Evolutionary conservation across 2,113 vertebrate genomes (phyloP), one percentile per base, ranked within the genome.

Genomic region (Engraulis encrasicolus): DNA sequence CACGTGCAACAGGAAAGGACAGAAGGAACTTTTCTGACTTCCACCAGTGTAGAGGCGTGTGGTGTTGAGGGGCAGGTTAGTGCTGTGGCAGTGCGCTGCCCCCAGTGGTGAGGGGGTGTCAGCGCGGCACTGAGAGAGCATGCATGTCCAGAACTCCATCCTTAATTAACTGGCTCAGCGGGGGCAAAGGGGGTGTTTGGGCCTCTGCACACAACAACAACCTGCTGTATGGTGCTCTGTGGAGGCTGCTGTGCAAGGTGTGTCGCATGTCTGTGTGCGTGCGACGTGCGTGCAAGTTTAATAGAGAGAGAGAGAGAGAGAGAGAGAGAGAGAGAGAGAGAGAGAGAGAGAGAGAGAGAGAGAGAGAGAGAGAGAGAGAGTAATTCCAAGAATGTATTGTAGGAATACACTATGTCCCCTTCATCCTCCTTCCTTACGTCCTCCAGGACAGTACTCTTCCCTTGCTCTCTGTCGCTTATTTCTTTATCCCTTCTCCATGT

Each of bases 101-200:
- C 58, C 58, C 27, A 78, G 84, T 90, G 84, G 50, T 14, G 15
- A 71, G 48, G 27, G 17, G 4, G 17, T 61, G 78, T 52, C 78
- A 71, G 12, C 86, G 88, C 91, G 88, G 38, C 83, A 80, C 86
- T 86, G 85, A 83, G 88, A 86, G 85, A 83, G 88, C 88, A 89
- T 86, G 88, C 91, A 83, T 88, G 85, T 89, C 90, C 89, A 88
- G 86, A 86, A 87, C 89, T 91, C 91, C 87, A 89, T 91, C 87
- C 87, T 89, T 94, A 94, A 94, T 94, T 93, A 94, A 92, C 91
- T 93, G 92, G 92, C 94, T 91, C 92, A 90, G 91, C 92, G 92
- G 91, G 93, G 91, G 90, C 90, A 90, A 0, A 23, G 27, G 80
- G n/a, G 58, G 80, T 19, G 40, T 31, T 50, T 31, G 80, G 19